phyloP scores from a whole-genome alignment of 2,113 vertebrate species.

The Ameiurus melas region DNA sequence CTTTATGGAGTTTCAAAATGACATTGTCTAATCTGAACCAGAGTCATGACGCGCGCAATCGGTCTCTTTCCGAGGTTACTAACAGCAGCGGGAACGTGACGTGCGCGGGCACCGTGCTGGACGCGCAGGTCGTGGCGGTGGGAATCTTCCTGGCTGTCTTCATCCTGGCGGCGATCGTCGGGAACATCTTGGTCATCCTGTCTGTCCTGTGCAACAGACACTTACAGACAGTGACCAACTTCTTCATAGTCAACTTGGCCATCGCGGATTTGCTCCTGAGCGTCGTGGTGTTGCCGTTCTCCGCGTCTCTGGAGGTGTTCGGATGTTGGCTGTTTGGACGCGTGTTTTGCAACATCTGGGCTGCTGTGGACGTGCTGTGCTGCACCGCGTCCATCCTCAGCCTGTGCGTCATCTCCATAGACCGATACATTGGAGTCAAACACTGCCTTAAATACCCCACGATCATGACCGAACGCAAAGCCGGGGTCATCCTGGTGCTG shows the following conservation, averaged over 20 bases:
- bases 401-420: conserved; percentile 95
- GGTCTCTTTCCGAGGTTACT: conserved; percentile 66
- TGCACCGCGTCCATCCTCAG: conserved; percentile 99
- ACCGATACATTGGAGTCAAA: conserved; percentile 95
- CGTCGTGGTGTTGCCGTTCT: conserved; percentile 92
- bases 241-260: conserved; percentile 96
- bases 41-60: conserved; percentile 79
- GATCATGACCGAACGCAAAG: conserved; percentile 94
- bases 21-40: conserved; percentile 82
- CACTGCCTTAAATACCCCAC: conserved; percentile 94
- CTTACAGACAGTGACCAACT: conserved; percentile 95
- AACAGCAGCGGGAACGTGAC: conserved; percentile 55
- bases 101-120: conserved; percentile 75
- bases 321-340: conserved; percentile 96
- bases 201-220: conserved; percentile 94
- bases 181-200: conserved; percentile 95
- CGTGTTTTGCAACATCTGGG: conserved; percentile 98
- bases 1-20: conserved; percentile 83
- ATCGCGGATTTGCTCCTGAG: conserved; percentile 93
- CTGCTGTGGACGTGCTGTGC: conserved; percentile 96
- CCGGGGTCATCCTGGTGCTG: conserved; percentile 82
- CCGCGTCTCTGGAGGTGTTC: conserved; percentile 90
- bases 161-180: conserved; percentile 89
- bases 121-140: conserved; percentile 80
- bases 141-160: conserved; percentile 87